Conservation (phyloP, 2,888 invertebrate species). For the Platycheirus albimanus region DNA sequence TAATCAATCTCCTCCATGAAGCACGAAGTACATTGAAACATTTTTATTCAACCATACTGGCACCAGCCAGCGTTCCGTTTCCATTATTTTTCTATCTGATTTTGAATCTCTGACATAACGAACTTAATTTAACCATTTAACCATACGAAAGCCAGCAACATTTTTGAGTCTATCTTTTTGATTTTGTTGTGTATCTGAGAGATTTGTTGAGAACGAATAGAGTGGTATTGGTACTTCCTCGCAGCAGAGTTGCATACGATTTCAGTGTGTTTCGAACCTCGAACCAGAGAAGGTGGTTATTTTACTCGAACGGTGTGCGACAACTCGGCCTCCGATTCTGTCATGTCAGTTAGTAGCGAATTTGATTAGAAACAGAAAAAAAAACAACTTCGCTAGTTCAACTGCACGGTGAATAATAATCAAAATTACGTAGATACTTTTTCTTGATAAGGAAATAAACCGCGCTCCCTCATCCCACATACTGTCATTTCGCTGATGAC, state of each 20-base stretch:
- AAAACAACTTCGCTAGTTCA: too few species aligned
- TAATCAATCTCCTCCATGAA: neutral
- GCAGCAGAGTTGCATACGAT: constrained; percentile 53
- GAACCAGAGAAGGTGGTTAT: constrained; percentile 49
- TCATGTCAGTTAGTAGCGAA: constrained; percentile 17
- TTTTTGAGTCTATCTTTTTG: neutral
- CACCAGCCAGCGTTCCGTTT: too few species aligned
- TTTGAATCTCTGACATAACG: neutral
- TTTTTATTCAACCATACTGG: neutral
- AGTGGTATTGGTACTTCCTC: neutral
- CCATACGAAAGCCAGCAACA: neutral
- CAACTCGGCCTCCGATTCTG: constrained; percentile 7
- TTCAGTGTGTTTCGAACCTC: constrained; percentile 70
- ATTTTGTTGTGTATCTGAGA: neutral
- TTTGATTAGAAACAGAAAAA: neutral
- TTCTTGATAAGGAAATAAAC: constrained; percentile 43
- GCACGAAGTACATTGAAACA: neutral
- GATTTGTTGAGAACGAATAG: constrained; percentile 10
- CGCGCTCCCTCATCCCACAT: constrained; percentile 5
- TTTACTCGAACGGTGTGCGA: constrained; percentile 17
- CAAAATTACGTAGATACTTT: constrained; percentile 25
- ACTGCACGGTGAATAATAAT: neutral
- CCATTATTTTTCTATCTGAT: neutral
- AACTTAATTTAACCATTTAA: neutral
- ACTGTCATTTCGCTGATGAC: constrained; percentile 29